Evolutionary conservation across 2,797 vertebrate species (phyloP), one percentile per base, ranked within the genome.

Genomic region (Graptemys geographica): DNA sequence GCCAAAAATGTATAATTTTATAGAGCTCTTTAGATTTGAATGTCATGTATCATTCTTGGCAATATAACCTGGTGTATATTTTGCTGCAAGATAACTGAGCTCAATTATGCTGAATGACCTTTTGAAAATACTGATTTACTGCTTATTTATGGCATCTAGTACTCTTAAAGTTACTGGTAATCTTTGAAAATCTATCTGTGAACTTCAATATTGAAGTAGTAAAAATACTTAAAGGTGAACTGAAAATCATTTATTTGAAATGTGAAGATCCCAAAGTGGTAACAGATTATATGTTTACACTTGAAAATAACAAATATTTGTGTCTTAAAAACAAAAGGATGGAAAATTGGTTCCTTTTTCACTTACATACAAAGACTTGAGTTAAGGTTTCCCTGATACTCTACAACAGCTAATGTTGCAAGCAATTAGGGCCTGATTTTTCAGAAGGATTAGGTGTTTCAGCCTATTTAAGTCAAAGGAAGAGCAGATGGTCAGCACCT

Each of bases 71-170:
- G 89, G 8, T 57, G 18, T 86, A 33, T 82, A 16, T 81, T 96
- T 93, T 93, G 92, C 91, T 93, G 87, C 79, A 92, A 97, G 92
- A 94, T 82, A 96, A 78, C 41, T 81, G 69, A 97, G 79, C 81
- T 94, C 92, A 96, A 25, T 96, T 88, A 55, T 92, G 19, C 23
- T 3, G 11, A 93, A 90, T 96, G 94, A 96, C 90, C 95, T 97
- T 97, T 94, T 37, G 57, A 94, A 95, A 96, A 95, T 95, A 95
- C 96, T 95, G 53, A 85, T 93, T 93, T 97, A 53, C 72, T 88
- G 80, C 53, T 95, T 96, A 94, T 92, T 96, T 81, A 80, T 28
- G 56, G 81, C 79, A 33, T 41, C 51, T 86, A 37, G 27, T 95
- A 69, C 57, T 90, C 74, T 89, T 91, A 89, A 92, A 95, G 88